A percentile compares a stretch with the other conserved stretches of the same genome.
Evolutionary conservation across 1,140 invertebrate species (phyloP).

Genomic region (Camponotus pennsylvanicus): DNA sequence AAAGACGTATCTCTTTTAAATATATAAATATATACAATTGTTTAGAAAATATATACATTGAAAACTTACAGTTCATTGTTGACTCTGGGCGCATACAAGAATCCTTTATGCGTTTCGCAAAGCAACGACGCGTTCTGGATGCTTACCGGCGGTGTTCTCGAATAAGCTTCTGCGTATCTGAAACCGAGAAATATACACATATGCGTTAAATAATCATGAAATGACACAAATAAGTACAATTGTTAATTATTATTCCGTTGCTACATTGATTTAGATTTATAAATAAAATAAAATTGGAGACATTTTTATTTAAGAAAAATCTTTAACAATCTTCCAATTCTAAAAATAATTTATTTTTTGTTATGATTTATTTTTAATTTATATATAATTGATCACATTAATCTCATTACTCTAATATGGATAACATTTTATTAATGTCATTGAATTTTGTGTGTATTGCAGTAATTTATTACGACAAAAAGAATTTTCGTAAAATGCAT

Average conservation of each 20-base stretch:
- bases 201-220: background rate
- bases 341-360: background rate
- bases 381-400: background rate
- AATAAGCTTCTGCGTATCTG: conserved; percentile 78
- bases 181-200: conserved; percentile 64
- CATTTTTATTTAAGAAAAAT: background rate
- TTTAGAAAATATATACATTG: background rate
- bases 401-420: conserved; percentile 1
- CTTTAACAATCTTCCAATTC: background rate
- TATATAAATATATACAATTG: background rate
- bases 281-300: background rate
- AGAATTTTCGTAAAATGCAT: background rate
- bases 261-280: background rate
- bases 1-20: background rate
- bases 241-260: background rate
- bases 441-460: background rate
- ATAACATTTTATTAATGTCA: background rate
- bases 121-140: conserved; percentile 80
- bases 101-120: conserved; percentile 81
- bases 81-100: conserved; percentile 75
- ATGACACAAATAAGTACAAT: background rate
- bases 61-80: conserved; percentile 79
- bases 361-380: background rate
- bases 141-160: conserved; percentile 75
- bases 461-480: background rate